Evolutionary conservation across 2,797 vertebrate genomes (phyloP).

Genomic region (Atherinosoma microstoma): DNA sequence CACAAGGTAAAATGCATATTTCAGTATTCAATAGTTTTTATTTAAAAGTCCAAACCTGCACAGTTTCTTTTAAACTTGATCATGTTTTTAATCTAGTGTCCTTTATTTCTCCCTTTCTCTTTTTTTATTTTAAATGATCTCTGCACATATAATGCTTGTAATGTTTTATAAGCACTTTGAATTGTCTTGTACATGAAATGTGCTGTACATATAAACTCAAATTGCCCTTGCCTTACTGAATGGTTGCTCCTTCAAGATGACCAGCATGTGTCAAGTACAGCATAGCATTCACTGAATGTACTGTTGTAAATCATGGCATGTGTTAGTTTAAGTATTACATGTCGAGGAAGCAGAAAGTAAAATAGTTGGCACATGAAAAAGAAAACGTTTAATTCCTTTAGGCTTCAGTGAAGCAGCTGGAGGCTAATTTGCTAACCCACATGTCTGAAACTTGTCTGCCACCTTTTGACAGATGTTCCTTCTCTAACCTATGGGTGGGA

Average conservation of each 20-base stretch:
- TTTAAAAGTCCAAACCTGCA: too few relatives aligned
- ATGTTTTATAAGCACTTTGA: too few relatives aligned
- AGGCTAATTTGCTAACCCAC: slow-evolving; percentile 57
- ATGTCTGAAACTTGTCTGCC: slow-evolving; percentile 60
- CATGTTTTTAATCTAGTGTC: too few relatives aligned
- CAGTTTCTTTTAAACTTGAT: too few relatives aligned
- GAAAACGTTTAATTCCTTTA: slow-evolving; percentile 3
- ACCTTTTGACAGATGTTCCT: slow-evolving; percentile 63
- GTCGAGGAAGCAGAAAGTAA: background rate
- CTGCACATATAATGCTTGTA: too few relatives aligned
- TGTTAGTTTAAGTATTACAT: background rate
- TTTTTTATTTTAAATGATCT: too few relatives aligned
- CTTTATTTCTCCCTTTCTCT: too few relatives aligned
- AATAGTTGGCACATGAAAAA: slow-evolving; percentile 18
- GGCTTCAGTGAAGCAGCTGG: slow-evolving; percentile 32
- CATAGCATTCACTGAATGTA: background rate
- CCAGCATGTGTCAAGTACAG: background rate
- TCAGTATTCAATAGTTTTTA: background rate
- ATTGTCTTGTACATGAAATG: too few relatives aligned
- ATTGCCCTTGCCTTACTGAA: background rate
- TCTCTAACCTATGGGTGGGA: slow-evolving; percentile 47
- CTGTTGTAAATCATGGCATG: background rate
- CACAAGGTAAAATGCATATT: background rate
- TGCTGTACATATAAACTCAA: too few relatives aligned
- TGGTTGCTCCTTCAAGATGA: background rate